Conservation (phyloP, 1,140 invertebrate species). For the Caenorhabditis latens region DNA sequence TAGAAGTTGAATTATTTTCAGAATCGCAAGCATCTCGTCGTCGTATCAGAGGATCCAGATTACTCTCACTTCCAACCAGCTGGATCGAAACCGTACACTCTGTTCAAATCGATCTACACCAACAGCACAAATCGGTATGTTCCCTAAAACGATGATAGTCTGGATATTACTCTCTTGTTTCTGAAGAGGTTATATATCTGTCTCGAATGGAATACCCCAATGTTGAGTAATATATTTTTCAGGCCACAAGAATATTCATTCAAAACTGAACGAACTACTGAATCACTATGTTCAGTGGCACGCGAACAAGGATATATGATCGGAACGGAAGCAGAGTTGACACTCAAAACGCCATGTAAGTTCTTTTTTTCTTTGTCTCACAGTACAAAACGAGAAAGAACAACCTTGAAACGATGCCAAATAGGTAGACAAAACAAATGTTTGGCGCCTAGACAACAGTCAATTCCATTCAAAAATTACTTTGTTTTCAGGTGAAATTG, state of each 20-base stretch:
- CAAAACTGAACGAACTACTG: slow-evolving; percentile 79
- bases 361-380: slow-evolving; percentile 54
- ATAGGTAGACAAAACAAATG: slow-evolving; percentile 41
- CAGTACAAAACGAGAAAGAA: slow-evolving; percentile 9
- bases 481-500: slow-evolving; percentile 77
- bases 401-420: slow-evolving; percentile 6
- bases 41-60: slow-evolving; percentile 77
- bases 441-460: not conserved
- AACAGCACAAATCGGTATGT: slow-evolving; percentile 78
- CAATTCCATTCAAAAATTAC: not conserved
- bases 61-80: slow-evolving; percentile 75
- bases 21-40: slow-evolving; percentile 79
- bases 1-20: slow-evolving; percentile 67
- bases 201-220: too few species aligned
- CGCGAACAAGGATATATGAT: slow-evolving; percentile 79
- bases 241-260: slow-evolving; percentile 80
- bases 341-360: slow-evolving; percentile 79
- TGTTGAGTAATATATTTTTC: slow-evolving; percentile 42
- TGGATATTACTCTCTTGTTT: not conserved
- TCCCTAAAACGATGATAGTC: not conserved
- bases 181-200: not conserved
- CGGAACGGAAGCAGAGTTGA: slow-evolving; percentile 79
- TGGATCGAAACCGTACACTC: slow-evolving; percentile 75
- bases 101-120: slow-evolving; percentile 80
- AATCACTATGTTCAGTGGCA: slow-evolving; percentile 78